Evolutionary conservation across 2,797 vertebrate species (phyloP).

Genomic region (Enteromius afrohamiltoni): DNA sequence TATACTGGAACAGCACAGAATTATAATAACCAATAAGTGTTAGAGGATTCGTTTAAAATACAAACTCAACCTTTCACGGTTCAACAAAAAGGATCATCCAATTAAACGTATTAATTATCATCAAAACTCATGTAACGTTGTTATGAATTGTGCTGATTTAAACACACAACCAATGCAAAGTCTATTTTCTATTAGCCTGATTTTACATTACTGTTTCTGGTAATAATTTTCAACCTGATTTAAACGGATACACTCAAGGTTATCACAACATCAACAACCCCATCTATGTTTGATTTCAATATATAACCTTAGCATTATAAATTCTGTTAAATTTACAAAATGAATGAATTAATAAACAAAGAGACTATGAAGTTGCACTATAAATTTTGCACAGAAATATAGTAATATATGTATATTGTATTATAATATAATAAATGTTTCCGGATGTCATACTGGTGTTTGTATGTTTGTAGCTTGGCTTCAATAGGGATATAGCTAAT

Average conservation of each 20-base stretch:
- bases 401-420: too few species aligned
- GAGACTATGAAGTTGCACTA: too few species aligned
- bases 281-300: background rate
- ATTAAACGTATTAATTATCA: background rate
- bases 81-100: background rate
- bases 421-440: too few species aligned
- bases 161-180: background rate
- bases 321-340: too few species aligned
- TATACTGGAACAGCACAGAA: background rate
- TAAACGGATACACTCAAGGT: background rate
- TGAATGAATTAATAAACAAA: too few species aligned
- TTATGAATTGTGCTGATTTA: background rate
- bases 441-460: background rate
- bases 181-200: background rate
- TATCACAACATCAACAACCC: background rate
- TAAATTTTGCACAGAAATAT: background rate
- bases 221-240: background rate
- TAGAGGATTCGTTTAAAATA: background rate
- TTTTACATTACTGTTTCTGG: background rate
- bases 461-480: background rate
- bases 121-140: background rate
- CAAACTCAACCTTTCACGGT: background rate
- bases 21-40: background rate
- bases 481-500: too few species aligned
- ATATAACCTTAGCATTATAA: too few species aligned